Conservation (phyloP, 2,797 vertebrate genomes). For the Avahi laniger region DNA sequence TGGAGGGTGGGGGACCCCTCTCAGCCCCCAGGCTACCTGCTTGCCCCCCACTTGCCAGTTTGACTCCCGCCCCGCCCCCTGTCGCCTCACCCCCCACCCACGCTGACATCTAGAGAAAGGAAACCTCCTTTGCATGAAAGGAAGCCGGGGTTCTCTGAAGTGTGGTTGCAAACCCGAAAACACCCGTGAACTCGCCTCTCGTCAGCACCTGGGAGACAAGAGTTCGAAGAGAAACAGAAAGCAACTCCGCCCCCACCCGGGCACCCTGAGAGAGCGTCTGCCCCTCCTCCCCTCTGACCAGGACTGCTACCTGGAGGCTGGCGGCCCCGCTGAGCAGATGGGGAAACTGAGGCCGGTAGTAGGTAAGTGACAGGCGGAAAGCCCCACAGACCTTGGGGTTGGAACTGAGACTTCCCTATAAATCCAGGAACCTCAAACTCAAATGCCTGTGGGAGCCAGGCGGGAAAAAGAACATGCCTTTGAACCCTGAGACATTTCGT, state of each 20-base stretch:
- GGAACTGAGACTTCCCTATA: rapidly evolving
- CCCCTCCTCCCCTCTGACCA: background rate
- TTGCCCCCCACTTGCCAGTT: background rate
- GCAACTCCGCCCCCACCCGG: rapidly evolving
- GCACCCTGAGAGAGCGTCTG: too few species aligned
- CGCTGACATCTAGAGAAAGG: slow-evolving; percentile 1
- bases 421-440: background rate
- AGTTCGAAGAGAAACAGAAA: slow-evolving; percentile 47
- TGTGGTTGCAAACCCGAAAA: background rate
- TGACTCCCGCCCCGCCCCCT: background rate
- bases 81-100: background rate
- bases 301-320: background rate
- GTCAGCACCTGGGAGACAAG: background rate
- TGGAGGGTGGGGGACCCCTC: background rate
- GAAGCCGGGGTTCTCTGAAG: slow-evolving; percentile 22
- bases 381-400: background rate
- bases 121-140: slow-evolving; percentile 63
- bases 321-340: background rate
- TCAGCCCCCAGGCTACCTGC: background rate
- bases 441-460: background rate
- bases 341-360: background rate
- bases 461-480: background rate
- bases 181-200: background rate
- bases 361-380: background rate
- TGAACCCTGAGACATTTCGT: background rate